Evolutionary conservation across 2,888 invertebrate species (phyloP).

Genomic region (Polymixis flavicincta): DNA sequence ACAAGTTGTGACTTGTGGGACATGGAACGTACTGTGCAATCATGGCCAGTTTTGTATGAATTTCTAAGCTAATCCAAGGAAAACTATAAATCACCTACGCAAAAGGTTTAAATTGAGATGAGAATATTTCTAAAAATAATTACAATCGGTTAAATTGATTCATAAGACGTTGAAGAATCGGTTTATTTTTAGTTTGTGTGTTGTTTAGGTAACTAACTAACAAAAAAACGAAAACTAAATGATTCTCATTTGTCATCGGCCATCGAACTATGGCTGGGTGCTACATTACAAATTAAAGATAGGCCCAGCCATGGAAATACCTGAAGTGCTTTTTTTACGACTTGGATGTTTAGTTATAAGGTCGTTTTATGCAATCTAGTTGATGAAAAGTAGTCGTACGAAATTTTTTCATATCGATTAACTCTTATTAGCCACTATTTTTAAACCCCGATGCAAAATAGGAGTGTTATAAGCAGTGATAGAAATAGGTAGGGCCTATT

Average conservation of each 20-base stretch:
- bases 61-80: background rate
- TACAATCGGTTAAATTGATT: background rate
- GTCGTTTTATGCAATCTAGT: no score
- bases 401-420: no score
- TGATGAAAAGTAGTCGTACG: no score
- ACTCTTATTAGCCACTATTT: no score
- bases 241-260: slow-evolving; percentile 7
- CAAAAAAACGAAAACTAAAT: background rate
- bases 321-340: no score
- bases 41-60: background rate
- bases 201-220: no score
- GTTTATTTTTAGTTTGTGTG: slow-evolving; percentile 10
- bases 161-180: background rate
- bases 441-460: no score
- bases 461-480: no score
- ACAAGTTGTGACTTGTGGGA: slow-evolving; percentile 1
- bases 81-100: background rate
- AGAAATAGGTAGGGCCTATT: no score
- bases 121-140: slow-evolving; percentile 4
- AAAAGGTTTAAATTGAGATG: background rate
- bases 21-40: background rate
- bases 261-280: background rate
- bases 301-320: no score
- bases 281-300: background rate
- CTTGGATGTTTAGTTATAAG: no score